Percentiles rank a stretch among this genome's conserved stretches.
These are phyloP conservation scores for Aix galericulata DNA, from an alignment of 2,113 vertebrate species.

Conservation along the genomic window DNA sequence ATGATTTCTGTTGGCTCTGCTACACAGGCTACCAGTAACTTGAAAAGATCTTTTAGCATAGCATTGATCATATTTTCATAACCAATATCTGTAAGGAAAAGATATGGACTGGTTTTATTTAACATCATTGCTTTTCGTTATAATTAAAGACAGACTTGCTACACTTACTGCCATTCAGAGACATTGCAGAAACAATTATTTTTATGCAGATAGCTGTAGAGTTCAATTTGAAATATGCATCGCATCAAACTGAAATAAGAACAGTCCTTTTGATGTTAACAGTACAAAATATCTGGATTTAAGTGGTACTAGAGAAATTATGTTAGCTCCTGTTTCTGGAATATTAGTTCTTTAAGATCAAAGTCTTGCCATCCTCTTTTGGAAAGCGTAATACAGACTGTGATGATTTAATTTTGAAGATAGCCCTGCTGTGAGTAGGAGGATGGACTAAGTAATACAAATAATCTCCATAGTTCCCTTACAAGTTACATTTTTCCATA, in stretches of 20 bases:
- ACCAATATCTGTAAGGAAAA: constrained; percentile 79
- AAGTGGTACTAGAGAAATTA: not conserved
- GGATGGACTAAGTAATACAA: not conserved
- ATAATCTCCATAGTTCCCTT: not conserved
- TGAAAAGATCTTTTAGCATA: constrained; percentile 96
- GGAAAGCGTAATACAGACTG: not conserved
- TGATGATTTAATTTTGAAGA: not conserved
- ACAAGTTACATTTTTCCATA: not conserved
- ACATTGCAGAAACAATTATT: not conserved
- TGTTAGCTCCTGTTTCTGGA: not conserved
- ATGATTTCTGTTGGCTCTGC: constrained; percentile 96
- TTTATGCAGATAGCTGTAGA: not conserved
- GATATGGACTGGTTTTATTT: not conserved
- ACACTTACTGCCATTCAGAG: not conserved
- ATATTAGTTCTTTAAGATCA: not conserved
- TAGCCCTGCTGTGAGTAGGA: not conserved
- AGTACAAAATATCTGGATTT: not conserved
- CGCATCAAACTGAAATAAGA: not conserved
- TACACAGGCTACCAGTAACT: constrained; percentile 91
- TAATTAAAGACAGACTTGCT: not conserved
- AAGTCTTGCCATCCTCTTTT: not conserved
- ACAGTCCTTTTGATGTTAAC: not conserved
- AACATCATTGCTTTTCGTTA: not conserved
- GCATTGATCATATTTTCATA: constrained; percentile 94
- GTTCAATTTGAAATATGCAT: not conserved